Conservation (phyloP, 2,797 vertebrate genomes). For the Phataginus tetradactyla region DNA sequence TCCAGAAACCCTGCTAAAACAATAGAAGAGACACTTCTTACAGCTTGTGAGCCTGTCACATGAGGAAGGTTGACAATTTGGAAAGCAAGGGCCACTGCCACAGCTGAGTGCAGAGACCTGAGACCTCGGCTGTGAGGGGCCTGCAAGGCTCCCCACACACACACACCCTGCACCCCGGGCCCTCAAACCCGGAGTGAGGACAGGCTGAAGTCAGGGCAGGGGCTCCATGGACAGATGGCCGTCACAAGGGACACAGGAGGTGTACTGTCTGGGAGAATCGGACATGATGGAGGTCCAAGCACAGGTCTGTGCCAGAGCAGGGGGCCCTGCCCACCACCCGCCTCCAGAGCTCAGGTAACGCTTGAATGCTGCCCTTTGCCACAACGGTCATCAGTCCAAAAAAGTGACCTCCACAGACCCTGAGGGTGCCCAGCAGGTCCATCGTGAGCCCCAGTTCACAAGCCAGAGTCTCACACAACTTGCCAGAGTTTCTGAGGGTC, state of each 20-base stretch:
- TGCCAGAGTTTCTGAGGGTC: neutral
- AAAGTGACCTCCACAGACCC: neutral
- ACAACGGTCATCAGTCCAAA: neutral
- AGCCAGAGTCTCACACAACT: neutral
- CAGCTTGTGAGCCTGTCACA: neutral
- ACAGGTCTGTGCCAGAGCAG: neutral
- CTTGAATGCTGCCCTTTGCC: neutral
- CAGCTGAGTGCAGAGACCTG: neutral
- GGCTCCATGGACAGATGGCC: neutral
- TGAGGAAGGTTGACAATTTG: neutral
- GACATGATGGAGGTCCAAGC: neutral
- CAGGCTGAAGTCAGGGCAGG: neutral
- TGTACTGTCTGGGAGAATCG: neutral
- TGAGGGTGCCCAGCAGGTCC: neutral
- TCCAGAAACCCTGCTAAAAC: neutral
- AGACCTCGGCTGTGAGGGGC: neutral
- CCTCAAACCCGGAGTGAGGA: neutral
- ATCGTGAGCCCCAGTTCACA: neutral
- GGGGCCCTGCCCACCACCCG: neutral
- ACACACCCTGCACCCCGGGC: neutral
- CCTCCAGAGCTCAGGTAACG: neutral
- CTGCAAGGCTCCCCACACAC: neutral
- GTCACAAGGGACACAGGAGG: neutral
- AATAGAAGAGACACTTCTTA: neutral
- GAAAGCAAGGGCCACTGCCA: neutral